phyloP scores from a whole-genome alignment of 2,888 invertebrate species.

The Reticulitermes lucifugus region DNA sequence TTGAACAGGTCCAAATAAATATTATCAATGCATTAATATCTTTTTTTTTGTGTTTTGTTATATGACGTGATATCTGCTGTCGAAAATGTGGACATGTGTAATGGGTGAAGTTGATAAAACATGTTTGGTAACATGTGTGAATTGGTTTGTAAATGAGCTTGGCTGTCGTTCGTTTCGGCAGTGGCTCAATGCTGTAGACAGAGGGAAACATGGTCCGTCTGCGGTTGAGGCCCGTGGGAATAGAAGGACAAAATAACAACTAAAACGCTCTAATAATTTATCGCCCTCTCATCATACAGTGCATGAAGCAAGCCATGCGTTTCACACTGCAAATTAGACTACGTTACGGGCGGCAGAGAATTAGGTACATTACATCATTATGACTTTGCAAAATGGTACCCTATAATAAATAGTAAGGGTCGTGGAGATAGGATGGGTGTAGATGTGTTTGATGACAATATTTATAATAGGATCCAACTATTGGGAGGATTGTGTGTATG shows the following conservation, averaged over 20 bases:
- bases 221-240: background rate
- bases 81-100: background rate
- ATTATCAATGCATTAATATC: background rate
- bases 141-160: background rate
- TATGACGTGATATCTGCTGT: background rate
- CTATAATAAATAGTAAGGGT: slow-evolving; percentile 3
- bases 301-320: background rate
- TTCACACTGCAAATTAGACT: slow-evolving; percentile 23
- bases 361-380: slow-evolving; percentile 22
- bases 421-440: background rate
- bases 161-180: no score
- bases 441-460: slow-evolving; percentile 28
- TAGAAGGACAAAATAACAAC: slow-evolving; percentile 23
- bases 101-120: background rate
- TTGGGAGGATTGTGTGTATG: slow-evolving; percentile 1
- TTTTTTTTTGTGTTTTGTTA: background rate
- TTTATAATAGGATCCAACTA: slow-evolving; percentile 24
- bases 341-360: background rate
- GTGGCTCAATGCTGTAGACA: background rate
- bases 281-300: slow-evolving; percentile 10
- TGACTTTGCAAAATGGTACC: slow-evolving; percentile 35
- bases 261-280: slow-evolving; percentile 26
- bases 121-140: slow-evolving; percentile 1
- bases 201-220: background rate
- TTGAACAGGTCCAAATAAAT: background rate